Evolutionary conservation across 2,888 invertebrate species (phyloP).

Genomic region (Drosophila helvetica): DNA sequence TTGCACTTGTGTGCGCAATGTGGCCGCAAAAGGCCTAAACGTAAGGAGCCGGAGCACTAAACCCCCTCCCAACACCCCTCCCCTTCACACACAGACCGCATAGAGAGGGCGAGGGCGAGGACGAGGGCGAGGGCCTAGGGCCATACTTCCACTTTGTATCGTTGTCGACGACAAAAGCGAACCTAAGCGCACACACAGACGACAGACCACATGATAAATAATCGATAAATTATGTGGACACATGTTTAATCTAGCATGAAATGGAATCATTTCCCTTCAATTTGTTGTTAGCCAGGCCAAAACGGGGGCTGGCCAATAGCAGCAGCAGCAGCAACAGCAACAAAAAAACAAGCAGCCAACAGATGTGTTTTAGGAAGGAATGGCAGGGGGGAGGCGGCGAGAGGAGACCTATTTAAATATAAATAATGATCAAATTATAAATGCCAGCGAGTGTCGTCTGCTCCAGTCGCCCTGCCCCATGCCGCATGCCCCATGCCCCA

Average conservation of each 20-base stretch:
- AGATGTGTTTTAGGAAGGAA: conserved; percentile 29
- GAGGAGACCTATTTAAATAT: conserved; percentile 66
- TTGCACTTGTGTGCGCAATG: conserved; percentile 76
- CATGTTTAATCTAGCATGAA: conserved; percentile 83
- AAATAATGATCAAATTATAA: conserved; percentile 75
- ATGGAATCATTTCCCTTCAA: conserved; percentile 83
- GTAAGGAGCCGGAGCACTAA: not conserved
- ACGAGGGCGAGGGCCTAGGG: conserved; percentile 48
- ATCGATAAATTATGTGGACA: conserved; percentile 83
- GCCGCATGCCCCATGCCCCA: not conserved
- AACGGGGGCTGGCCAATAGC: conserved; percentile 4
- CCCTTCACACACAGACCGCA: not conserved
- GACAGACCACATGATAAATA: conserved; percentile 79
- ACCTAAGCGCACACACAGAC: conserved; percentile 42
- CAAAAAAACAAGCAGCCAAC: conserved; percentile 32
- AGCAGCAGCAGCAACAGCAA: conserved; percentile 29
- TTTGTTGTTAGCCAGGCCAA: conserved; percentile 77
- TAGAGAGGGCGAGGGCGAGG: conserved; percentile 12
- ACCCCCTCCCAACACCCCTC: not conserved
- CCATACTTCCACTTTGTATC: conserved; percentile 61
- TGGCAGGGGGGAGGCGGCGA: conserved; percentile 13
- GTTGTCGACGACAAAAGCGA: not conserved
- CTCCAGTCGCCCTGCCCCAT: not conserved
- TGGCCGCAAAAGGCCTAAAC: conserved; percentile 55
- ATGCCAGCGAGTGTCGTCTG: conserved; percentile 49